Evolutionary conservation across 2,888 invertebrate genomes (phyloP), one percentile per base, ranked within the genome.

Genomic region (Lapara coniferarum): DNA sequence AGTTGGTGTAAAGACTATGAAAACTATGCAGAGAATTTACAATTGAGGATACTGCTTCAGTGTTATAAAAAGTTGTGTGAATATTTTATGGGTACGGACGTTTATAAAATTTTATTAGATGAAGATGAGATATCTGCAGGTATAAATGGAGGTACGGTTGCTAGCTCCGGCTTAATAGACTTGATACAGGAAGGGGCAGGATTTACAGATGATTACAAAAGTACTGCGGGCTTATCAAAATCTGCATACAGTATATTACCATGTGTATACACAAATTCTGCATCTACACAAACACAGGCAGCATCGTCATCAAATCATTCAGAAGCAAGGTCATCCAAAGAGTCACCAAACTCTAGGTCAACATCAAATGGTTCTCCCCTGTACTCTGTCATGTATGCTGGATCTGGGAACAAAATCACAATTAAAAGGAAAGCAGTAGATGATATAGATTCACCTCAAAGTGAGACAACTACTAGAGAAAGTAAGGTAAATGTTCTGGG

Each of bases 41-140:
- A 97, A 78, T 91, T 98, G 80, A 95, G 97, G 68, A 96, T 97
- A 79, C 94, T 98, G 58, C 90, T 98, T 71, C 96, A 97, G 87
- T 98, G 98, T 90, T 98, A 98, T 85, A 97, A 97, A 89, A 97
- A 97, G 83, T 94, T 98, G 73, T 98, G 98, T 92, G 96, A 96
- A 83, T 97, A 97, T 89, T 94, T 98, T 80, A 95, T 96, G 79
- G 96, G 95, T 71, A 96, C 97, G 2, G 94, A 95, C 56, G 95
- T 97, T 71, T 97, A 96, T 85, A 95, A 95, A 83, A 94, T 89
- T 74, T 89, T 96, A 74, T 87, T 93, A 73, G 90, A 95, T 73
- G 93, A 95, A 83, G 93, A 95, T 71, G 90, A 94, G 77, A 89
- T 90, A 84, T 91, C 85, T 75, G 95, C 88, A 74, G 94, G 91